Base-by-base conservation (phyloP, 92 coral and sea anemone genomes). In the Zoanthus sansibaricus region DNA sequence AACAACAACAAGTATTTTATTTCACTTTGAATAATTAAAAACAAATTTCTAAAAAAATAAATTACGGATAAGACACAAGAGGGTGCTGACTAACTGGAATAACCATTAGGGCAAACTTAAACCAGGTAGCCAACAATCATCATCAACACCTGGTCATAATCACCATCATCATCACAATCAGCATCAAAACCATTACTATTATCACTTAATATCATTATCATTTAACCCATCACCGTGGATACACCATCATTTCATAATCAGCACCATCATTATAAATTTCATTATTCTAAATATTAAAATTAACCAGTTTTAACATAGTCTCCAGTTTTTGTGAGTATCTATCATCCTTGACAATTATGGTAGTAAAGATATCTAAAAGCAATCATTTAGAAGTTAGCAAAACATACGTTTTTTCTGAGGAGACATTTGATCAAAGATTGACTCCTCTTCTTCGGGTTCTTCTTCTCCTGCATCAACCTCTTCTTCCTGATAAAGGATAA, bases 371-470 rank as follows among this genome's bases (percentile, higher is more conserved):
- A 25, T 25, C 25, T 4, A n/a, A 7, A 32, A 11, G 37, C 16
- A 30, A 76, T 30, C 7, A 48, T 11, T 56, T 6, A 47, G 6
- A 13, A 55, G 11, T 21, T 33, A 30, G 42, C 17, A 49, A 20
- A 31, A 42, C 92, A 72, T 64, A 94, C 98, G 94, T 88, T 93
- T 94, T 83, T 94, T 94, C 87, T 94, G 98, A 20, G 98, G 98
- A 61, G 87, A 93, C 88, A 94, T 87, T 56, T 91, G 87, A 71
- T 94, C 95, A 59, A 94, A 87, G 88, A 94, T 92, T 0, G 95
- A 93, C 20, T 94, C 98, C 48, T 88, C 97, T 78, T 89, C 96
- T 32, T 93, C 94, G 8, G 88, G 90, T 71, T 86, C 93, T 6
- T 91, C 91, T 73, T 87, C 92, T 18, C 87, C 94, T 9, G 88